These are phyloP conservation scores for Enteromius viviparus DNA, from an alignment of 2,797 vertebrate genomes.

Conservation along the genomic window DNA sequence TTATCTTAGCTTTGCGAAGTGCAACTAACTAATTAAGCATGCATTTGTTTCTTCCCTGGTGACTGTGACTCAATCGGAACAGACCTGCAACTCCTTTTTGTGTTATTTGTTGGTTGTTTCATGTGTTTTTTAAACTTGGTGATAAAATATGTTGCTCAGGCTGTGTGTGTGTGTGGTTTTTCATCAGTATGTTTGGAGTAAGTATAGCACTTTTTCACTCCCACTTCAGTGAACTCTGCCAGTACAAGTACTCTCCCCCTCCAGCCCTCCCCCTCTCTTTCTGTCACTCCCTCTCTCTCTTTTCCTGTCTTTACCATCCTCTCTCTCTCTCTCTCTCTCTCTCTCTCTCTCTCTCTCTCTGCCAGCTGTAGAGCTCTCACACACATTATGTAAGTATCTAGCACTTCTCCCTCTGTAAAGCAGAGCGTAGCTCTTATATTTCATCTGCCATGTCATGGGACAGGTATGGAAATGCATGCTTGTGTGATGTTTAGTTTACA, in stretches of 20 bases:
- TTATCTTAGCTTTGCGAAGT: neutral
- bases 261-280: slow-evolving; percentile 17
- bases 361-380: slow-evolving; percentile 41
- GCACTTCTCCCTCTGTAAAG: slow-evolving; percentile 25
- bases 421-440: slow-evolving; percentile 15
- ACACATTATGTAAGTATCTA: slow-evolving; percentile 61
- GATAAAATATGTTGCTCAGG: neutral
- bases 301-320: slow-evolving; percentile 10
- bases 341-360: slow-evolving; percentile 14
- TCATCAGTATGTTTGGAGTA: slow-evolving; percentile 39
- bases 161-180: slow-evolving; percentile 12
- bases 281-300: slow-evolving; percentile 31
- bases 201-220: slow-evolving; percentile 46
- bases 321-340: neutral
- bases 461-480: slow-evolving; percentile 35
- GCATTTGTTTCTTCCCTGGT: slow-evolving; percentile 1
- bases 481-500: slow-evolving; percentile 2
- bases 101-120: neutral
- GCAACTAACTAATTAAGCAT: neutral
- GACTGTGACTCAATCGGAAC: slow-evolving; percentile 1
- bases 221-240: slow-evolving; percentile 44
- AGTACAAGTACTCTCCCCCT: slow-evolving; percentile 38
- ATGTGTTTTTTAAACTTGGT: neutral
- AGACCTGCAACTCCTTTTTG: neutral
- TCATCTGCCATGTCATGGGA: slow-evolving; percentile 41